Conservation (phyloP, 2,797 vertebrate genomes). For the Steatocranus sp. region DNA sequence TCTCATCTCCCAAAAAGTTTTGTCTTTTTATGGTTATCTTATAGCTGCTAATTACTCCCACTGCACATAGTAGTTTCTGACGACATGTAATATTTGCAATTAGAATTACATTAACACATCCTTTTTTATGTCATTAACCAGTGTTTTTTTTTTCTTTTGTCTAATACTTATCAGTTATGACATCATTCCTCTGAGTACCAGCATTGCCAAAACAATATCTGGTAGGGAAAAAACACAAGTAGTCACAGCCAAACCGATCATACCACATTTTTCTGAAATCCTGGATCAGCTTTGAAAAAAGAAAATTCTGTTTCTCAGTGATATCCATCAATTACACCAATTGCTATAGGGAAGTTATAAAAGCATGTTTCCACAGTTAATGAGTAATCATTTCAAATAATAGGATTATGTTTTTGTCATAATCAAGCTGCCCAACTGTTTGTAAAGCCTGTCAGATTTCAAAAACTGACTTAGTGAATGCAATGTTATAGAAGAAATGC, state of each 20-base stretch:
- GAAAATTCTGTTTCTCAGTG: not conserved
- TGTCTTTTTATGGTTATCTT: not conserved
- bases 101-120: not conserved
- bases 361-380: not conserved
- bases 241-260: not conserved
- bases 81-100: not conserved
- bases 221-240: not conserved
- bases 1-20: not conserved
- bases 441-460: not conserved
- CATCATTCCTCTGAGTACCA: not conserved
- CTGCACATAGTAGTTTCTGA: not conserved
- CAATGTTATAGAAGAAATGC: not conserved
- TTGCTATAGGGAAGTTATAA: not conserved
- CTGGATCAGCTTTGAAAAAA: not conserved
- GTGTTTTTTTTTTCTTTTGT: not conserved
- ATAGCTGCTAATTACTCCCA: not conserved
- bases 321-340: not conserved
- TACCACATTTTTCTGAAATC: not conserved
- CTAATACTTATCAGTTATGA: not conserved
- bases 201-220: not conserved
- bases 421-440: not conserved
- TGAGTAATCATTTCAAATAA: not conserved
- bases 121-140: not conserved
- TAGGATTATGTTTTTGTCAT: not conserved
- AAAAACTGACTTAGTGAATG: not conserved